These are phyloP conservation scores for Beroe ovata DNA, from an alignment of 37 sponge, comb jelly and placozoan species.

Conservation along the genomic window DNA sequence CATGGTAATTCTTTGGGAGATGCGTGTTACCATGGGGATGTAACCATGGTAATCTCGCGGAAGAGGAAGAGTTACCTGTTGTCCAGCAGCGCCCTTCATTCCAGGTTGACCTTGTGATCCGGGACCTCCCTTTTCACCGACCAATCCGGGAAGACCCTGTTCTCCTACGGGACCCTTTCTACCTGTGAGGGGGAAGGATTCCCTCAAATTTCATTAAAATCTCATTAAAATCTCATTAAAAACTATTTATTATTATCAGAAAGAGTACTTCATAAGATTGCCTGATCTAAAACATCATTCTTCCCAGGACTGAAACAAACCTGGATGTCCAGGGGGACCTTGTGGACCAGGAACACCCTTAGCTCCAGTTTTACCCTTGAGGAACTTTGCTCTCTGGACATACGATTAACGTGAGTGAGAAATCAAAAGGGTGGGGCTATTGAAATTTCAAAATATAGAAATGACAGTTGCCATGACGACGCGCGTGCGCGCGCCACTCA, in stretches of 20 bases:
- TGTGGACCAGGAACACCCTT: conserved; percentile 14
- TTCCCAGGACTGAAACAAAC: too few species aligned
- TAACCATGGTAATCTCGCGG: too few species aligned
- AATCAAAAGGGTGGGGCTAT: too few species aligned
- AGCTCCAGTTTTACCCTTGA: conserved; percentile 43
- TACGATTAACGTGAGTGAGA: too few species aligned
- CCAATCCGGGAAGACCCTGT: conserved; percentile 15
- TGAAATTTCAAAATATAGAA: too few species aligned
- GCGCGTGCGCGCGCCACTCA: neutral
- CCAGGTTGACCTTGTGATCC: neutral
- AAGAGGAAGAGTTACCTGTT: neutral
- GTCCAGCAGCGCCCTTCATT: neutral
- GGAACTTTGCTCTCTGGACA: conserved; percentile 24
- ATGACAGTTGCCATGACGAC: too few species aligned
- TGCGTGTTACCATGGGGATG: too few species aligned
- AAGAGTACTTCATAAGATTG: too few species aligned
- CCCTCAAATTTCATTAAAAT: neutral
- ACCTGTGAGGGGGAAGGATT: neutral
- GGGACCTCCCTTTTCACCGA: neutral
- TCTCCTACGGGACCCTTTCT: neutral
- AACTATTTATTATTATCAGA: too few species aligned
- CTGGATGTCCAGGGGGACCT: conserved; percentile 24
- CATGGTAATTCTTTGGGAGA: too few species aligned
- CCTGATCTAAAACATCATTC: too few species aligned
- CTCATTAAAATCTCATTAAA: neutral